Conservation (phyloP, 2,113 vertebrate genomes). For the Gobiocypris rarus region DNA sequence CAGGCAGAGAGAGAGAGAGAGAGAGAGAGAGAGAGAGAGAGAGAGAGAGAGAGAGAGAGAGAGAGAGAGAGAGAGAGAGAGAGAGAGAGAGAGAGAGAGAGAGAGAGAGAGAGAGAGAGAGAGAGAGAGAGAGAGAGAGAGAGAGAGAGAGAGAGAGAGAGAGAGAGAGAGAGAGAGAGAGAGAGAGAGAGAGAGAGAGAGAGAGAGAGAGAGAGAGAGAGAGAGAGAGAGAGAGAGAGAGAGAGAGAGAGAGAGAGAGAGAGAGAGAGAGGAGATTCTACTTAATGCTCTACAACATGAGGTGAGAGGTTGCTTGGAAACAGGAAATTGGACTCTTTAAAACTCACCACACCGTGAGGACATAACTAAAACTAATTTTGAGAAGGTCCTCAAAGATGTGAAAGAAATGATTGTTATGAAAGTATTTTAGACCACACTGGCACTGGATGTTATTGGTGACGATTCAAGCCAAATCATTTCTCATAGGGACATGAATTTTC, state of each 20-base stretch:
- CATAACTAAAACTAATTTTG: constrained; percentile 43
- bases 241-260: background rate
- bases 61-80: constrained; percentile 11
- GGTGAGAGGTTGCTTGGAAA: constrained; percentile 47
- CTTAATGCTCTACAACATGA: constrained; percentile 69
- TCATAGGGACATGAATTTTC: background rate
- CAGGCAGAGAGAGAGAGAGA: constrained; percentile 34
- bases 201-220: constrained; percentile 18
- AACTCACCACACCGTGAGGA: constrained; percentile 13
- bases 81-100: constrained; percentile 18
- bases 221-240: background rate
- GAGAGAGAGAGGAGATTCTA: constrained; percentile 20
- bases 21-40: constrained; percentile 20
- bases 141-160: constrained; percentile 10
- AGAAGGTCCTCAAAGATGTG: constrained; percentile 83
- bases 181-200: constrained; percentile 14
- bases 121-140: constrained; percentile 13
- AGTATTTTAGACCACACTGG: background rate
- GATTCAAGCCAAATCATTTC: constrained; percentile 4
- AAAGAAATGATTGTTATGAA: background rate
- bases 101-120: constrained; percentile 20
- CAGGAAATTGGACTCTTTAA: constrained; percentile 54
- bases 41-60: constrained; percentile 3
- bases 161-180: background rate
- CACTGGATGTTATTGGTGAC: background rate